Conservation (phyloP, 2,888 invertebrate genomes). For the Protonemura montana region DNA sequence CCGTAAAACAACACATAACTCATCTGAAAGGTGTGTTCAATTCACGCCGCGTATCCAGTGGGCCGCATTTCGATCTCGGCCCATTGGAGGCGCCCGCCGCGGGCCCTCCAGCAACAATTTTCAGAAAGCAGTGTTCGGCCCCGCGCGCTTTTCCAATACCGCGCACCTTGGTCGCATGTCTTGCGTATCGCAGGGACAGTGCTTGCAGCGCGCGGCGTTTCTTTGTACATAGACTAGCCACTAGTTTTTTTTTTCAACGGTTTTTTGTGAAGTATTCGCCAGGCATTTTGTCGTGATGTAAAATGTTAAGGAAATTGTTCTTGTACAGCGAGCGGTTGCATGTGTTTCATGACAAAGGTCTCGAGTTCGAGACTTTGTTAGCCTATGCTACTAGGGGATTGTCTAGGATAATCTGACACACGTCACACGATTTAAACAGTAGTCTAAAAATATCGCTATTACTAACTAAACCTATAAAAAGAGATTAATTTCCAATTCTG, state of each 20-base stretch:
- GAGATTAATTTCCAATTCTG: neutral
- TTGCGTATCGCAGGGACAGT: neutral
- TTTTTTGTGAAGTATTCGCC: neutral
- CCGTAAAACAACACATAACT: too few relatives aligned
- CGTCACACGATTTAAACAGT: neutral
- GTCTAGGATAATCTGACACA: neutral
- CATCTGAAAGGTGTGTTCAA: too few relatives aligned
- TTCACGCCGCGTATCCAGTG: neutral
- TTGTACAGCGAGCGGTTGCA: neutral
- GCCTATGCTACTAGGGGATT: neutral
- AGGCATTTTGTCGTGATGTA: neutral
- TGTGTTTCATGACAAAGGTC: neutral
- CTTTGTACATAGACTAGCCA: neutral
- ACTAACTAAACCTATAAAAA: neutral
- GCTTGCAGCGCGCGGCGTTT: neutral
- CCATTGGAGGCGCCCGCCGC: neutral
- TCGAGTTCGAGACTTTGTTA: neutral
- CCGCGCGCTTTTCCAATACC: neutral
- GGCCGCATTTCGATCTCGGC: neutral
- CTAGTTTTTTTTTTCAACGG: neutral
- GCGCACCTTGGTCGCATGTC: neutral
- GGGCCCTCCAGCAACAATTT: neutral
- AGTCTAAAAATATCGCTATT: neutral
- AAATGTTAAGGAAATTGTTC: neutral
- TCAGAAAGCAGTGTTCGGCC: neutral